phyloP scores from a whole-genome alignment of 2,797 vertebrate species.

The Spondyliosoma cantharus region DNA sequence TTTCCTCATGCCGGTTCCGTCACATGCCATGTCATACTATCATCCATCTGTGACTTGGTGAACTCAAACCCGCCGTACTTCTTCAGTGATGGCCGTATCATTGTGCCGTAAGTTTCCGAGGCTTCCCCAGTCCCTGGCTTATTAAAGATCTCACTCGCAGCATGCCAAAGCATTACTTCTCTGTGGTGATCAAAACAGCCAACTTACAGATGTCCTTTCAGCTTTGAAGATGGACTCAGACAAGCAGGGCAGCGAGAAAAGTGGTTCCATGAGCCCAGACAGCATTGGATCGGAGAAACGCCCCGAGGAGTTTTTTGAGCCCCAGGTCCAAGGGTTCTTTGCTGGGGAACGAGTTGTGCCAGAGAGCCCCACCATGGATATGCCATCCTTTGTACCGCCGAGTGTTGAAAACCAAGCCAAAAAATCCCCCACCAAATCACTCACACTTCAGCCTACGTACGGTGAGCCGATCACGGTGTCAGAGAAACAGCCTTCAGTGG shows the following conservation, averaged over 20 bases:
- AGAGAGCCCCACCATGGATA: conserved; percentile 82
- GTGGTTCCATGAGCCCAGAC: conserved; percentile 86
- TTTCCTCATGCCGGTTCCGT: conserved; percentile 81
- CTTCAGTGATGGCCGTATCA: conserved; percentile 79
- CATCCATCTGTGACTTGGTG: conserved; percentile 83
- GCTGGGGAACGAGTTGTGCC: conserved; percentile 84
- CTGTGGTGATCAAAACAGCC: conserved; percentile 84
- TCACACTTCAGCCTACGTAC: conserved; percentile 75
- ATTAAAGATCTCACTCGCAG: conserved; percentile 51
- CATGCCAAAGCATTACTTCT: conserved; percentile 70
- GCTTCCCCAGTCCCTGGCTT: conserved; percentile 76
- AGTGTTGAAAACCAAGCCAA: conserved; percentile 80
- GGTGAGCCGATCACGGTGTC: conserved; percentile 81
- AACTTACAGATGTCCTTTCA: conserved; percentile 97
- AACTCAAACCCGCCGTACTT: conserved; percentile 75
- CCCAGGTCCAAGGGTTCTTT: conserved; percentile 87
- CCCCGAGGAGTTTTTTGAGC: conserved; percentile 87
- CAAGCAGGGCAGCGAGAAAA: conserved; percentile 84
- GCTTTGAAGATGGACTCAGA: conserved; percentile 97
- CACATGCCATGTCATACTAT: conserved; percentile 79
- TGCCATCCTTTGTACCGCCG: conserved; percentile 76
- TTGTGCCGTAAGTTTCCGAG: conserved; percentile 82
- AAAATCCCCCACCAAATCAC: conserved; percentile 68
- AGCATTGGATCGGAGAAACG: conserved; percentile 86
- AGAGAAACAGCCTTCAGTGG: conserved; percentile 84